These are phyloP conservation scores for Lycodopsis pacificus DNA, from an alignment of 2,797 vertebrate species.

Conservation along the genomic window DNA sequence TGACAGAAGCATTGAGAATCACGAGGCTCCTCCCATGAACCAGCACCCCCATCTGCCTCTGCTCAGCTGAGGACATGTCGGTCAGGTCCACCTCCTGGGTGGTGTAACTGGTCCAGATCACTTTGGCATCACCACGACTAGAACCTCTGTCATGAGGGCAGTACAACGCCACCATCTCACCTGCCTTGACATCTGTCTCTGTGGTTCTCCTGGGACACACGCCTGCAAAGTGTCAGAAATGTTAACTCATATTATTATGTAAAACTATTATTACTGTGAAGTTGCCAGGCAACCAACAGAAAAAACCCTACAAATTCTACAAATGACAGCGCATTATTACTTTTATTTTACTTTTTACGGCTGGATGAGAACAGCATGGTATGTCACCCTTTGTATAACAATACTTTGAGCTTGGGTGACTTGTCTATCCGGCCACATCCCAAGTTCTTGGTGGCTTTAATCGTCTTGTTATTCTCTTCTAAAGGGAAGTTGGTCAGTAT, in stretches of 20 bases:
- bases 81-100: constrained; percentile 23
- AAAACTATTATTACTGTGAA: not conserved
- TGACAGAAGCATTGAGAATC: constrained; percentile 52
- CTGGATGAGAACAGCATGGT: too few relatives aligned
- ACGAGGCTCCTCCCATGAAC: constrained; percentile 36
- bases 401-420: too few relatives aligned
- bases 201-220: not conserved
- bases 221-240: constrained; percentile 14
- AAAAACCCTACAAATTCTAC: not conserved
- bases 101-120: constrained; percentile 54
- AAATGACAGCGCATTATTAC: too few relatives aligned
- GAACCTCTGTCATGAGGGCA: not conserved
- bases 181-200: constrained; percentile 24
- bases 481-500: not conserved
- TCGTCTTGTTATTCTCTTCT: not conserved
- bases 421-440: not conserved
- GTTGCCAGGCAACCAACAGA: not conserved
- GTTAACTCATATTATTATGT: not conserved
- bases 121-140: not conserved
- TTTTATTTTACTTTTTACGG: too few relatives aligned
- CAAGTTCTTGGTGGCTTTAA: too few relatives aligned
- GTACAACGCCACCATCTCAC: constrained; percentile 54
- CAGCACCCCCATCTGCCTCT: constrained; percentile 32
- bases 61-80: constrained; percentile 33
- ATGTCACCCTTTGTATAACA: too few relatives aligned